Conservation (phyloP, 2,113 vertebrate species). For the Grus americana region DNA sequence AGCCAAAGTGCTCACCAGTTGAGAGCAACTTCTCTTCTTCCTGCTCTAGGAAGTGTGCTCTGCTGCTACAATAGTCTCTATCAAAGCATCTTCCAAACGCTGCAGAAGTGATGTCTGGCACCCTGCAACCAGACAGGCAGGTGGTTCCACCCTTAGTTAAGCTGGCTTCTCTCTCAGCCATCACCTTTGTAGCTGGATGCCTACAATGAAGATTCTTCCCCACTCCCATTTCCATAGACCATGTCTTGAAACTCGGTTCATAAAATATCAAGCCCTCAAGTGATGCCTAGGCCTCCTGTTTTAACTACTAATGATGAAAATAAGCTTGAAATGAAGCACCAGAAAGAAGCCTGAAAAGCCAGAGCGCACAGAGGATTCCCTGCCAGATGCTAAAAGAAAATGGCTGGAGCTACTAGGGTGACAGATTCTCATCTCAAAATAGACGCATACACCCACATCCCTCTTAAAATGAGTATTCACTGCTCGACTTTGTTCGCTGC, state of each 20-base stretch:
- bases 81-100: not conserved
- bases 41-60: not conserved
- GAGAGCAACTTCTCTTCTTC: not conserved
- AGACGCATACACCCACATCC: conserved; percentile 30
- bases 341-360: not conserved
- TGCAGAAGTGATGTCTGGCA: not conserved
- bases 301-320: not conserved
- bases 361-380: conserved; percentile 1
- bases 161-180: not conserved
- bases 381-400: conserved; percentile 47
- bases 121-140: not conserved
- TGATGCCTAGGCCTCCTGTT: not conserved
- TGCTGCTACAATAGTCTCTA: not conserved
- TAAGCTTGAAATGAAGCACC: not conserved
- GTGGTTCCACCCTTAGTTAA: not conserved
- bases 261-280: not conserved
- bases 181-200: not conserved
- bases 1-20: not conserved
- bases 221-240: not conserved
- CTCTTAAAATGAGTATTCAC: conserved; percentile 20
- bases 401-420: conserved; percentile 35
- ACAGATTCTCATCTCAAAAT: conserved; percentile 59
- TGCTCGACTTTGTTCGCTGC: not conserved
- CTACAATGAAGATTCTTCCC: not conserved
- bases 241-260: not conserved